Conservation (phyloP, 2,113 vertebrate genomes). For the Corapipo altera region DNA sequence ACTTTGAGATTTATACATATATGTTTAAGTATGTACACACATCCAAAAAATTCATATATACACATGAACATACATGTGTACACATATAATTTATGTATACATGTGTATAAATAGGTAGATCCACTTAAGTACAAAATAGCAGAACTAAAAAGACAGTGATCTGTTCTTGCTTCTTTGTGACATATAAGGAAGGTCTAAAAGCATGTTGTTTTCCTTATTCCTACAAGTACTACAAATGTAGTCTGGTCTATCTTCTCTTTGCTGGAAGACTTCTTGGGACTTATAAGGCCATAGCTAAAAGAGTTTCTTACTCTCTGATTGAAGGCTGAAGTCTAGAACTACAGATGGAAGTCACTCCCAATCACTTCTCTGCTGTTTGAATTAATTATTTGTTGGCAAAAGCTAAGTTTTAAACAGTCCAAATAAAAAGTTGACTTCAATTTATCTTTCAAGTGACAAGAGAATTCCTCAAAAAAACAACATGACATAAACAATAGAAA, state of each 20-base stretch:
- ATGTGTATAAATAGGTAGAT: not conserved
- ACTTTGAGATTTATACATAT: not conserved
- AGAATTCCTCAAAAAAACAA: not conserved
- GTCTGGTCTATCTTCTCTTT: not conserved
- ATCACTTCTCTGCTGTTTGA: not conserved
- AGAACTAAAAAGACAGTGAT: not conserved
- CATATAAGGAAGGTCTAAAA: not conserved
- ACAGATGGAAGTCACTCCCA: not conserved
- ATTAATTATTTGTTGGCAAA: not conserved
- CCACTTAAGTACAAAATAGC: not conserved
- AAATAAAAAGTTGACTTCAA: not conserved
- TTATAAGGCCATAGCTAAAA: not conserved
- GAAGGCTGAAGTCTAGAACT: not conserved
- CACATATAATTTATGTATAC: not conserved
- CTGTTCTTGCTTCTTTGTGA: not conserved
- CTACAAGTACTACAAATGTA: not conserved
- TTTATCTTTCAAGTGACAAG: not conserved
- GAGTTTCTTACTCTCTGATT: not conserved
- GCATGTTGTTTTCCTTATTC: not conserved
- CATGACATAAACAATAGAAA: not conserved
- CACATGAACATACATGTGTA: accelerated
- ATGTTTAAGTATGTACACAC: not conserved
- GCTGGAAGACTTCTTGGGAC: constrained; percentile 26
- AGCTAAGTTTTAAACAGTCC: not conserved
- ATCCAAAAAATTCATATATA: not conserved